Conservation (phyloP, 1,140 invertebrate genomes). For the Leptoteleia sp. region DNA sequence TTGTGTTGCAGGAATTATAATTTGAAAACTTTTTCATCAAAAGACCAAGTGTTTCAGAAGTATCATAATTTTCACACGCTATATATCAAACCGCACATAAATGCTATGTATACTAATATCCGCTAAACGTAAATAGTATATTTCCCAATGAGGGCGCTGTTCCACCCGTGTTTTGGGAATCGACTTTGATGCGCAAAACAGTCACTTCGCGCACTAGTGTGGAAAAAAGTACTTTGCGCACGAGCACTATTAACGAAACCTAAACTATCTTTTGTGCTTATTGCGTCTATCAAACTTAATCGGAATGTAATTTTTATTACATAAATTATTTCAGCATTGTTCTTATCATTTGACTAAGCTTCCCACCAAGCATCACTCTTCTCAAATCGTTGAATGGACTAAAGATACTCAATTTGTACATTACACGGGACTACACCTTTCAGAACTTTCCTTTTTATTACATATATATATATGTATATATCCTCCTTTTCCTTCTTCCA, state of each 20-base stretch:
- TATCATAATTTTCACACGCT: constrained; percentile 9
- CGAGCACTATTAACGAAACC: too few species aligned
- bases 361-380: constrained; percentile 15
- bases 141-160: too few species aligned
- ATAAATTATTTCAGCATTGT: constrained; percentile 25
- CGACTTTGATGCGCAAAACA: too few species aligned
- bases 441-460: constrained; percentile 4
- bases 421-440: constrained; percentile 45
- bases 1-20: too few species aligned
- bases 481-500: not conserved
- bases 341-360: constrained; percentile 26
- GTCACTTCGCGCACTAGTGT: too few species aligned
- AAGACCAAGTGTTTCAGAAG: constrained; percentile 20
- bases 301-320: constrained; percentile 49
- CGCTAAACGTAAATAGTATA: constrained; percentile 37
- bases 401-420: constrained; percentile 29
- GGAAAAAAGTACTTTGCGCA: too few species aligned
- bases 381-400: constrained; percentile 28
- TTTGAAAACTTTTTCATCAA: too few species aligned
- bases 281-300: constrained; percentile 43
- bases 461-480: too few species aligned
- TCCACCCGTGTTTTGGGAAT: too few species aligned
- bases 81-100: constrained; percentile 32
- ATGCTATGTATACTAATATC: constrained; percentile 38
- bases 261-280: constrained; percentile 56